phyloP scores from a whole-genome alignment of 2,888 invertebrate genomes.

The Idaea straminata region DNA sequence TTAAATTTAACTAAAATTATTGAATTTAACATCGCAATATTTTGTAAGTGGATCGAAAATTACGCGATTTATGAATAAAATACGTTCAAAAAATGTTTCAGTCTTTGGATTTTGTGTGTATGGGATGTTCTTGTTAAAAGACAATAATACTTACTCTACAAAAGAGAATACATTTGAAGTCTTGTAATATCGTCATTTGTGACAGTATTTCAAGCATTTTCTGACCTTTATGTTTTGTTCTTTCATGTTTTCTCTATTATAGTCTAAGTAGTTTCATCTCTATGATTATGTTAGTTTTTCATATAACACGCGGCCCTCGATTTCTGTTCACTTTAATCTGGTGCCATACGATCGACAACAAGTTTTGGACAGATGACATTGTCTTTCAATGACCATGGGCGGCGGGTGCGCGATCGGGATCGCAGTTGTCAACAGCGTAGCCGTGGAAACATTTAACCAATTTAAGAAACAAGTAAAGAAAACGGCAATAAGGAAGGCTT shows the following conservation, averaged over 20 bases:
- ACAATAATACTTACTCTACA: background rate
- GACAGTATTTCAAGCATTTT: background rate
- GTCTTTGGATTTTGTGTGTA: conserved; percentile 50
- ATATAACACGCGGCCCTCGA: background rate
- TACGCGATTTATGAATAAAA: background rate
- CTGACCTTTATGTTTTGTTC: background rate
- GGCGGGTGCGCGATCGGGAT: too few species aligned
- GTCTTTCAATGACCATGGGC: too few species aligned
- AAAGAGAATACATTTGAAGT: background rate
- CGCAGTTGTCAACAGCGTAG: too few species aligned
- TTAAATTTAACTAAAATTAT: background rate
- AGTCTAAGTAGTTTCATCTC: background rate
- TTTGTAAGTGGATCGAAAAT: conserved; percentile 1
- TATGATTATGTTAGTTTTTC: background rate
- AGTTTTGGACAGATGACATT: too few species aligned
- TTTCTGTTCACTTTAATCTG: background rate
- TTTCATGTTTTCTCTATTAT: background rate
- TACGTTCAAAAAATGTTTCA: conserved; percentile 27
- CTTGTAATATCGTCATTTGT: background rate
- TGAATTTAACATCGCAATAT: background rate
- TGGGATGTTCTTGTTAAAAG: conserved; percentile 32
- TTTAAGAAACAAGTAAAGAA: too few species aligned
- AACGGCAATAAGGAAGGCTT: too few species aligned
- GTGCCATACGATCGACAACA: too few species aligned
- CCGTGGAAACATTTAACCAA: too few species aligned